A percentile compares a stretch with the other conserved stretches of the same genome.
These are phyloP conservation scores for Delichon dasypus DNA, from an alignment of 2,797 vertebrate genomes.

Conservation along the genomic window DNA sequence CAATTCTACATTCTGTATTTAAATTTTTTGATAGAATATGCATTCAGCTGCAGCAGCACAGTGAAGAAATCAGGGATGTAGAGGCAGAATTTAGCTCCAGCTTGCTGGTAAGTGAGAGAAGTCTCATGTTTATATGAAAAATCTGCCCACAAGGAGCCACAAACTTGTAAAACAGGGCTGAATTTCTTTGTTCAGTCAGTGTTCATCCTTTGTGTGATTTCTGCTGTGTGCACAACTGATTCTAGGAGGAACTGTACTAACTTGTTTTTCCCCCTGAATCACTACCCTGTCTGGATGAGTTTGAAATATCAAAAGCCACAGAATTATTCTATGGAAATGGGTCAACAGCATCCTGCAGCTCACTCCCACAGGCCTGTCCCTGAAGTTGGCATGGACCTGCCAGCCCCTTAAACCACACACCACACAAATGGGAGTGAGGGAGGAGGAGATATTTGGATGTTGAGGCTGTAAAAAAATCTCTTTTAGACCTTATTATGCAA, in stretches of 20 bases:
- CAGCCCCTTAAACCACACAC: background rate
- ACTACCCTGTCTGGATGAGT: background rate
- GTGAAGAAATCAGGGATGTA: background rate
- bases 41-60: background rate
- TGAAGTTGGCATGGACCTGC: background rate
- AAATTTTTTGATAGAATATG: background rate
- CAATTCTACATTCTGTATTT: background rate
- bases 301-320: background rate
- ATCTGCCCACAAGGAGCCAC: background rate
- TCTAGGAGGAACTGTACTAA: background rate
- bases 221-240: background rate
- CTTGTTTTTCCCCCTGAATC: background rate
- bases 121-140: background rate
- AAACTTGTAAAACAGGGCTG: background rate
- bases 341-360: background rate
- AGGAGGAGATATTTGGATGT: background rate
- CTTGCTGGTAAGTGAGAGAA: background rate
- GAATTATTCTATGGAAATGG: background rate
- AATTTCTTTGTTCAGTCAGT: background rate
- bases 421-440: background rate
- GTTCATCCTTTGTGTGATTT: background rate
- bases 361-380: background rate
- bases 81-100: background rate
- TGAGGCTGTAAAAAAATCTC: background rate
- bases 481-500: background rate